These are phyloP conservation scores for Protodeltote pygarga DNA, from an alignment of 2,888 invertebrate species.

Conservation along the genomic window DNA sequence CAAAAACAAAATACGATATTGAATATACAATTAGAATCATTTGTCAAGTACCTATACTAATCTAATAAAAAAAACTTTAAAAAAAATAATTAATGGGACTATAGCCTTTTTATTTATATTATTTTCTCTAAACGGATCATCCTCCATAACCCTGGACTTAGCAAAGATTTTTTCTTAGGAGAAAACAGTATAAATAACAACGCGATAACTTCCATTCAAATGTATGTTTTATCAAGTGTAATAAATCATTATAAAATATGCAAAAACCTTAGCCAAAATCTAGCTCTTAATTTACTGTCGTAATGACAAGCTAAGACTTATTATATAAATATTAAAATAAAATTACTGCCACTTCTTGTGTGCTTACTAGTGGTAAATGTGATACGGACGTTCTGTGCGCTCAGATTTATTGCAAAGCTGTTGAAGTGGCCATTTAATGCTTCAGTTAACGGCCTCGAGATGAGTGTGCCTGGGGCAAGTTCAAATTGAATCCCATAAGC, in stretches of 20 bases:
- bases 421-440: slow-evolving; percentile 34
- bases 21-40: background rate
- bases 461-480: slow-evolving; percentile 8
- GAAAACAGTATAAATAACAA: too few species aligned
- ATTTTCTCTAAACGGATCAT: too few species aligned
- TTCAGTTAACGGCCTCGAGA: slow-evolving; percentile 20
- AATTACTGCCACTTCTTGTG: background rate
- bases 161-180: too few species aligned
- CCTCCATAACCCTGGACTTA: too few species aligned
- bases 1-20: slow-evolving; percentile 44
- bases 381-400: slow-evolving; percentile 14
- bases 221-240: too few species aligned
- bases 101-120: background rate
- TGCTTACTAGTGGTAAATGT: slow-evolving; percentile 3
- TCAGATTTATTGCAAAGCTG: slow-evolving; percentile 21
- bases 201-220: too few species aligned
- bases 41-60: too few species aligned
- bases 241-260: too few species aligned
- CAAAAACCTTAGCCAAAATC: too few species aligned
- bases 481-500: slow-evolving; percentile 14
- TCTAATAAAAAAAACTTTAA: background rate
- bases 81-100: background rate
- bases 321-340: too few species aligned
- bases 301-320: too few species aligned
- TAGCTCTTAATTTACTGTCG: too few species aligned